These are phyloP conservation scores for Rutpela maculata DNA, from an alignment of 2,888 invertebrate genomes.

Conservation along the genomic window DNA sequence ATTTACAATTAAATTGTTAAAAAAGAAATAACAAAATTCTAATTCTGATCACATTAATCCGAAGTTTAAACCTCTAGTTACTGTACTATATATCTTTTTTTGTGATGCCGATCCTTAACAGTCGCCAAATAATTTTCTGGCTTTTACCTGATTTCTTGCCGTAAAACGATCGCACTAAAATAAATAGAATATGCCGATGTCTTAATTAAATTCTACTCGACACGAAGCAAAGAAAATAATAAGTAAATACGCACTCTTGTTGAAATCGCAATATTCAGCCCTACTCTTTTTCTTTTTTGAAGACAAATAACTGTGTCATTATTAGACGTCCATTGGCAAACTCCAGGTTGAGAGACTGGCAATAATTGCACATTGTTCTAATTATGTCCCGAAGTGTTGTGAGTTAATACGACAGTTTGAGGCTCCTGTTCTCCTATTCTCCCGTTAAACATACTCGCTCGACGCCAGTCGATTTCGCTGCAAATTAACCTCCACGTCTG, in stretches of 20 bases:
- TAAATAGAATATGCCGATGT: not conserved
- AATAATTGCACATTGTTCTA: constrained; percentile 57
- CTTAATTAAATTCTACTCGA: too few species aligned
- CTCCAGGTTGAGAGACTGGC: constrained; percentile 53
- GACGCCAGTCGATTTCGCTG: constrained; percentile 26
- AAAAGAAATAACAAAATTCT: too few species aligned
- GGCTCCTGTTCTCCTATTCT: not conserved
- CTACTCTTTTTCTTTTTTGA: not conserved
- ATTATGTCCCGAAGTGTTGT: constrained; percentile 51
- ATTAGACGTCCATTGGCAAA: constrained; percentile 58
- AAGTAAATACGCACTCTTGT: not conserved
- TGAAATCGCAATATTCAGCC: not conserved
- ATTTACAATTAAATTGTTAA: too few species aligned
- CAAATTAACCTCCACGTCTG: constrained; percentile 35
- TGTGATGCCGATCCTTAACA: too few species aligned
- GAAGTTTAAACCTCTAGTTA: too few species aligned
- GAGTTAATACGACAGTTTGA: constrained; percentile 38
- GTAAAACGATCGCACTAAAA: too few species aligned
- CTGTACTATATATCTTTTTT: too few species aligned
- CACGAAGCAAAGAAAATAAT: not conserved
- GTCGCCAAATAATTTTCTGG: too few species aligned
- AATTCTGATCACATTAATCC: too few species aligned
- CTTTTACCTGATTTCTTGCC: too few species aligned
- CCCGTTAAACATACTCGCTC: constrained; percentile 23
- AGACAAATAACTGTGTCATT: constrained; percentile 54